Percentiles rank a stretch among this genome's conserved stretches.
phyloP scores from a whole-genome alignment of 1,140 invertebrate species.

The Venturia canescens region DNA sequence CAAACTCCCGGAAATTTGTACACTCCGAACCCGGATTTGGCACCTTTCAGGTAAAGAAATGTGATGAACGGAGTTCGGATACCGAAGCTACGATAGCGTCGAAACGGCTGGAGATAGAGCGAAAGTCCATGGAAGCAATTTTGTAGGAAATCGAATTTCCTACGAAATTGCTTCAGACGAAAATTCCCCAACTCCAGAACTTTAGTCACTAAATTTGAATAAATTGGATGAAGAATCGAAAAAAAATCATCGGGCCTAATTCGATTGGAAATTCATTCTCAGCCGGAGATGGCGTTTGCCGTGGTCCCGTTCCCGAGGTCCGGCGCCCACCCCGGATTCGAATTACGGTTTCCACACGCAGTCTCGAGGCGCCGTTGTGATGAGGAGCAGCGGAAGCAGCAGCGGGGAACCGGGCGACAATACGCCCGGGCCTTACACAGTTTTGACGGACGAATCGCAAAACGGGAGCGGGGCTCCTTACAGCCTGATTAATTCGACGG shows the following conservation, averaged over 20 bases:
- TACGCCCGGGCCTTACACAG: conserved; percentile 62
- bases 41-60: conserved; percentile 70
- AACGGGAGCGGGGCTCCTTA: conserved; percentile 68
- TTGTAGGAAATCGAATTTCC: not conserved
- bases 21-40: conserved; percentile 85
- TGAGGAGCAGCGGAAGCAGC: conserved; percentile 58
- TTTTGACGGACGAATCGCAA: conserved; percentile 64
- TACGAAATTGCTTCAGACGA: no score
- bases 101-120: no score
- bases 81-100: no score
- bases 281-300: conserved; percentile 73
- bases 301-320: conserved; percentile 73
- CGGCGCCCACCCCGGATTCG: conserved; percentile 79
- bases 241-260: no score
- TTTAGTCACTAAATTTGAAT: no score
- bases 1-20: conserved; percentile 84
- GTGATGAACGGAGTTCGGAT: no score
- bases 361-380: conserved; percentile 64
- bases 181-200: no score
- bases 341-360: conserved; percentile 82
- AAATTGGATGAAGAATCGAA: no score
- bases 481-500: conserved; percentile 56
- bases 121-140: not conserved
- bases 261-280: not conserved
- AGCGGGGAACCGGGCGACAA: conserved; percentile 57